Conservation (phyloP, 2,797 vertebrate genomes). For the Aulostomus chinensis region DNA sequence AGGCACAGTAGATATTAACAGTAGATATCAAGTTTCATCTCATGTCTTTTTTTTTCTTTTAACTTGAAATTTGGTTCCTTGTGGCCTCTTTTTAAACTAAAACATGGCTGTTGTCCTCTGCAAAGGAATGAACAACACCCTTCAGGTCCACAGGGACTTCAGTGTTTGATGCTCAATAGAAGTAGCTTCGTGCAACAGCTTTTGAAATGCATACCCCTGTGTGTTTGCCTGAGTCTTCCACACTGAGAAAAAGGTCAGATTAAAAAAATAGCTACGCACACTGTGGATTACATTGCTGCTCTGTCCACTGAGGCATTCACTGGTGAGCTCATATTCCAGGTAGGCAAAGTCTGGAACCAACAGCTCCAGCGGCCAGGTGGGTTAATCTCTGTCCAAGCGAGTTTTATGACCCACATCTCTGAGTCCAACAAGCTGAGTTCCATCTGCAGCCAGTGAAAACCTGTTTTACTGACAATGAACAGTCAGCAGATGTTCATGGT, state of each 20-base stretch:
- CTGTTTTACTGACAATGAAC: slow-evolving; percentile 12
- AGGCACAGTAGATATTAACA: too few relatives aligned
- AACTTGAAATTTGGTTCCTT: too few relatives aligned
- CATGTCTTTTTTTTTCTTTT: too few relatives aligned
- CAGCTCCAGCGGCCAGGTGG: slow-evolving; percentile 4
- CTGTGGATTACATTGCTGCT: slow-evolving; percentile 12
- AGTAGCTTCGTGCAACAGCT: neutral
- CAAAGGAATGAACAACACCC: neutral
- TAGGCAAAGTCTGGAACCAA: neutral
- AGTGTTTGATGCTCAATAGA: neutral
- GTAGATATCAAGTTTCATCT: too few relatives aligned
- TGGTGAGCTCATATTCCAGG: slow-evolving; percentile 20
- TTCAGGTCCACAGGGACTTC: neutral
- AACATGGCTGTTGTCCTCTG: neutral
- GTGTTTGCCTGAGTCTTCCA: slow-evolving; percentile 5
- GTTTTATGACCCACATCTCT: slow-evolving; percentile 32
- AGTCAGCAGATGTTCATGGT: neutral
- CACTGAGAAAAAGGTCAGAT: neutral
- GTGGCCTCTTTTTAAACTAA: too few relatives aligned
- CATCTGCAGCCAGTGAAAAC: slow-evolving; percentile 1
- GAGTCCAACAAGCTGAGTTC: slow-evolving; percentile 2
- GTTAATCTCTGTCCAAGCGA: slow-evolving; percentile 9
- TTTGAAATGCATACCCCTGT: slow-evolving; percentile 10
- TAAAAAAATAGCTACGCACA: slow-evolving; percentile 12
- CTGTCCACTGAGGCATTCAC: slow-evolving; percentile 12